These are phyloP conservation scores for Mormyrops boulengeri DNA, from an alignment of 2,797 vertebrate species.

Conservation along the genomic window DNA sequence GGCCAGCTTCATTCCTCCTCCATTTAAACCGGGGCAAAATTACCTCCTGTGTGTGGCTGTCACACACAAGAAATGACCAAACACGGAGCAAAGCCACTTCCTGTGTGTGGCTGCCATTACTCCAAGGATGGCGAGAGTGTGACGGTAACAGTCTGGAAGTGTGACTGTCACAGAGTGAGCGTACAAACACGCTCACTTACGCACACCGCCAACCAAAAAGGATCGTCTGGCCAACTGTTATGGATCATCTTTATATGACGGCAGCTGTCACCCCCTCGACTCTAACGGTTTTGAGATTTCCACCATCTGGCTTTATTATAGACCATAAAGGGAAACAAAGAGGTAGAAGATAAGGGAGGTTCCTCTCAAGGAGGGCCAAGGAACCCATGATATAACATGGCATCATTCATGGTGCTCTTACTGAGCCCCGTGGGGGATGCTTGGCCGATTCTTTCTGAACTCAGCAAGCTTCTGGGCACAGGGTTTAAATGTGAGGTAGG, in stretches of 20 bases:
- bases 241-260: conserved; percentile 19
- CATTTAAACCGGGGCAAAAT: not conserved
- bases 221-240: not conserved
- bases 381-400: not conserved
- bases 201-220: not conserved
- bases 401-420: not conserved
- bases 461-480: not conserved
- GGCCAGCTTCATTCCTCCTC: not conserved
- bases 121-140: not conserved
- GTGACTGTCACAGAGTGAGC: not conserved
- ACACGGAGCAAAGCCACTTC: not conserved
- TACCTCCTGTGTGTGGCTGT: not conserved
- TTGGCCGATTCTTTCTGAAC: not conserved
- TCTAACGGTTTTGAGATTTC: conserved; percentile 17
- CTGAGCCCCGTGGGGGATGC: not conserved
- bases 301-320: conserved; percentile 21
- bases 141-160: not conserved
- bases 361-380: not conserved
- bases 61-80: not conserved
- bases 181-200: not conserved
- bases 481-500: not conserved
- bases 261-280: conserved; percentile 19
- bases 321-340: conserved; percentile 12
- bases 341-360: conserved; percentile 12
- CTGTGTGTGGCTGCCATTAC: not conserved